Base-by-base conservation (phyloP, 2,888 invertebrate species). In the Mayetiola destructor region DNA sequence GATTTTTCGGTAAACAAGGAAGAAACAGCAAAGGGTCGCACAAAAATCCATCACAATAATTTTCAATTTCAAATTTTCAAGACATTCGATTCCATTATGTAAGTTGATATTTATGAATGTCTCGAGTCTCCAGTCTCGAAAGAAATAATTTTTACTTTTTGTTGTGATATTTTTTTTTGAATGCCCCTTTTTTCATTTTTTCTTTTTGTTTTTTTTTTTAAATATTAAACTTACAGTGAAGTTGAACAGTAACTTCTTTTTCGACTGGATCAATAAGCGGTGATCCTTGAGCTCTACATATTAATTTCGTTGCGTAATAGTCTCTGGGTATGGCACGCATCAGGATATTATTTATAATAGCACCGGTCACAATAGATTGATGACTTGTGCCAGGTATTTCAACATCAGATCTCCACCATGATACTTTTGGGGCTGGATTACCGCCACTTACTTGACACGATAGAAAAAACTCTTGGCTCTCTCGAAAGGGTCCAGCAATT, bases 401-500 rank as follows among this genome's bases (percentile, higher is more conserved):
- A 59, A 82, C 78, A 27, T 80, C 80, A 59, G 85, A 85, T 61
- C 80, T 78, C 82, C 86, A 89, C 91, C 91, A 91, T 16, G 82
- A 84, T 12, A 91, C 82, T 20, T 55, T 55, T 21, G 55, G 55
- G 9, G 36, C 10, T 23, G 55, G 55, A 37, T 55, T 36, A n/a
- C 55, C 55, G 16, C 48, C 48, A 9, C n/a, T 53, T 59, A 89
- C 90, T 74, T 88, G 85, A 72, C 92, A 92, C 60, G 85, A 85
- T 59, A 92, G 76, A 63, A 85, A 81, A 59, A 92, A 76, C 67
- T 85, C 85, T 66, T 86, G 85, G 56, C 88, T 90, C 73, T 92
- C 90, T 64, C 88, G 78, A 69, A 89, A 91, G 14, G 90, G 90
- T 56, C 91, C 90, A 27, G 88, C 87, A 58, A 80, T 75, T 56